These are phyloP conservation scores for Camponotus pennsylvanicus DNA, from an alignment of 1,140 invertebrate species.

Conservation along the genomic window DNA sequence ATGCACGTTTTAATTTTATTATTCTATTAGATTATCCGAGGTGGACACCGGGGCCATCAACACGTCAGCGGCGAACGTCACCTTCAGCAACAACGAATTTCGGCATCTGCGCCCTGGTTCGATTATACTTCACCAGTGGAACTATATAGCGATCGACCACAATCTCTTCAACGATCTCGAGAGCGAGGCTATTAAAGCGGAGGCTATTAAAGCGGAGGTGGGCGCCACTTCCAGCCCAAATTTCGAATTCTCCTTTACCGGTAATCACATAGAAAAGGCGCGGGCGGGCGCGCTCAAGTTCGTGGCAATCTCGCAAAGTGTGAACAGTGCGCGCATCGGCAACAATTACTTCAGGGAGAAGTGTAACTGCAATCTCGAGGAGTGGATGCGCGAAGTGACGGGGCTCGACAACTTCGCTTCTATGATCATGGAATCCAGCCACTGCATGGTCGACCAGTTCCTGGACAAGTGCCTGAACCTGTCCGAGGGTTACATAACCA, in stretches of 20 bases:
- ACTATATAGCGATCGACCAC: conserved; percentile 88
- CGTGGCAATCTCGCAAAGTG: conserved; percentile 86
- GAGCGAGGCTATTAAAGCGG: conserved; percentile 85
- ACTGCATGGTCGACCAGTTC: conserved; percentile 88
- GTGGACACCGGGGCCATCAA: conserved; percentile 89
- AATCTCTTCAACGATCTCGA: conserved; percentile 89
- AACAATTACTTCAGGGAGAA: conserved; percentile 88
- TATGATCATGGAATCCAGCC: conserved; percentile 86
- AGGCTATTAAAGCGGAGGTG: conserved; percentile 67
- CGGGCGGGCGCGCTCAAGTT: conserved; percentile 87
- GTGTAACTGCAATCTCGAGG: conserved; percentile 88
- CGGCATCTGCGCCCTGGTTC: conserved; percentile 86
- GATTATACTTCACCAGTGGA: conserved; percentile 89
- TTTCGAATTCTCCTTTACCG: conserved; percentile 88
- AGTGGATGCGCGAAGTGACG: conserved; percentile 86
- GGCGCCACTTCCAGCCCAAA: conserved; percentile 80
- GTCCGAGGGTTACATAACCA: conserved; percentile 88
- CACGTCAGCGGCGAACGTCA: conserved; percentile 88
- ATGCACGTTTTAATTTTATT: not conserved
- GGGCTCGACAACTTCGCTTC: conserved; percentile 79
- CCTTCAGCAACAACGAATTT: conserved; percentile 89
- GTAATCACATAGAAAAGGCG: conserved; percentile 88
- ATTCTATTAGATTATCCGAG: conserved; percentile 87
- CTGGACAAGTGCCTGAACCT: conserved; percentile 89
- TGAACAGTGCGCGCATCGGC: conserved; percentile 85